A percentile compares a stretch with the other conserved stretches of the same genome.
Evolutionary conservation across 2,797 vertebrate genomes (phyloP).

Genomic region (Discoglossus pictus): DNA sequence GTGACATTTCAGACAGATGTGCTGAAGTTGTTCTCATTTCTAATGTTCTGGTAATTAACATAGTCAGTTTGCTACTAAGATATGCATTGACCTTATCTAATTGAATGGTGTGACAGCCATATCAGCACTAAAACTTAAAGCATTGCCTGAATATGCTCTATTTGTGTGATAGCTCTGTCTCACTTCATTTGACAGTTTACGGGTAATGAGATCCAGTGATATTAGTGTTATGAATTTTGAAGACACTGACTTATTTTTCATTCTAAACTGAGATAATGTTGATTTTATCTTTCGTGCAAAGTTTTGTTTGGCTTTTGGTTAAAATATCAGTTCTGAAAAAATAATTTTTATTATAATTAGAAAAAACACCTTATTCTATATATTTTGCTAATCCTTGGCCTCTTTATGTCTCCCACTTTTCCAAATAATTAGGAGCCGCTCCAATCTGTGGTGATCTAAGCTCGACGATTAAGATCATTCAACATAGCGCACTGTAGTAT

Average conservation of each 20-base stretch:
- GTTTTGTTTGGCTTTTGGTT: no score
- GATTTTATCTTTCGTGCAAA: no score
- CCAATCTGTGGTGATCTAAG: no score
- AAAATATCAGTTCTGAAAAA: no score
- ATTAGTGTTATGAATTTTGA: background rate
- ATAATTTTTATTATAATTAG: no score
- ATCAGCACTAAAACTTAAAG: background rate
- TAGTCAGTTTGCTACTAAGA: constrained; percentile 14
- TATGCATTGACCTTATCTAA: constrained; percentile 19
- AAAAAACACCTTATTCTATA: no score
- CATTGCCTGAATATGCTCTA: constrained; percentile 7
- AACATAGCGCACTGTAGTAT: no score
- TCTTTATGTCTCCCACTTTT: no score
- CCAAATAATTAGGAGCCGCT: no score
- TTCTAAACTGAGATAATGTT: background rate
- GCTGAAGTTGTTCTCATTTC: constrained; percentile 2
- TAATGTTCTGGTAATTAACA: constrained; percentile 22
- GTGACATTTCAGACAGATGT: constrained; percentile 35
- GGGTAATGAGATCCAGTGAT: background rate
- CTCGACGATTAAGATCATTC: no score
- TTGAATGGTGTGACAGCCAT: constrained; percentile 1
- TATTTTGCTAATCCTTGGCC: no score
- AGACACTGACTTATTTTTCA: background rate
- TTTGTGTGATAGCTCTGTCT: background rate
- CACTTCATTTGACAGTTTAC: background rate